Base-by-base conservation (phyloP, 2,113 vertebrate genomes). In the Cromileptes altivelis region DNA sequence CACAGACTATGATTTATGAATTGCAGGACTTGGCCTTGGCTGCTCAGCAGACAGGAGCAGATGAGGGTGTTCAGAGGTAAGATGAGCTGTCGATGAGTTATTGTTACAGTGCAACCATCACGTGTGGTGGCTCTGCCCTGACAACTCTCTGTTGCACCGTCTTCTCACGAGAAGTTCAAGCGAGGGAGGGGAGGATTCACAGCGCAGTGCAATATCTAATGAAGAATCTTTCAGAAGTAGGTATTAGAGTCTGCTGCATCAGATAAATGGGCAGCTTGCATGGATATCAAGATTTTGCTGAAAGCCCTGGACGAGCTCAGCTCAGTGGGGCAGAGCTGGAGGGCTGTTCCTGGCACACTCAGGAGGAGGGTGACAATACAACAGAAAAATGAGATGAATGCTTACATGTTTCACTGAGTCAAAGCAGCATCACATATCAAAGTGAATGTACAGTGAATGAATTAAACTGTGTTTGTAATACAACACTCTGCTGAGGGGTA, bases 91-190 rank as follows among this genome's bases (percentile, higher is more conserved):
- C 71, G 60, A 80, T 40, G 70, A 89, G 72, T 90, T 92, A 94
- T 93, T 94, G 91, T 95, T 91, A 87, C 85, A 84, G 89, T 25
- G 70, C 70, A 86, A 70, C 78, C 86, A 80, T 93, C 76, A 84
- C 85, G 75, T 91, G 94, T 64, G 81, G 75, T 19, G 82, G 85
- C 89, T 92, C 82, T 91, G 93, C 92, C 90, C 88, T 45, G 87
- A 91, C 89, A 91, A 75, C 91, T 90, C 84, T 85, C 78, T 88
- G 88, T 87, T 85, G 86, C 76, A 61, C 80, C 55, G 68, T 84
- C 91, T 95, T 95, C 90, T 93, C 95, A 96, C 91, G 92, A 92
- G 88, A 94, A 88, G 57, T 82, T 88, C 4, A 17, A 23, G 81
- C 8, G 37, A 85, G 79, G 92, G 91, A 89, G 87, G 89, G 85